These are phyloP conservation scores for Pocillopora verrucosa DNA, from an alignment of 64 coral and sea anemone genomes.

Conservation along the genomic window DNA sequence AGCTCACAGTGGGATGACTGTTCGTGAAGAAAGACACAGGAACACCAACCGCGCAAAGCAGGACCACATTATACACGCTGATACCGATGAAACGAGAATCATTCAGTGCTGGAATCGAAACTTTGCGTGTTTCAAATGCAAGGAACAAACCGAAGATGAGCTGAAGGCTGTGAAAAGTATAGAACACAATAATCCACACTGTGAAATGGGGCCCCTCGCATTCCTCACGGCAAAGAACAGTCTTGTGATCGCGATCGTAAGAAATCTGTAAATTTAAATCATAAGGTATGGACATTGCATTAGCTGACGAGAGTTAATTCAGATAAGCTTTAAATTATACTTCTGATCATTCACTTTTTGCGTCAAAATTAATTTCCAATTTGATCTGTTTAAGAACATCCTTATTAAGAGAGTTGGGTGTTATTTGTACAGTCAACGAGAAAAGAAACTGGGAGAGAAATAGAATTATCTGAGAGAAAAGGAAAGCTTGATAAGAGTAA, in stretches of 20 bases:
- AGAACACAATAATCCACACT: slow-evolving; percentile 67
- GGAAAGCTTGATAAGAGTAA: neutral
- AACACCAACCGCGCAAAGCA: slow-evolving; percentile 82
- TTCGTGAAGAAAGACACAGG: slow-evolving; percentile 74
- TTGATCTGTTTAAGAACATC: too few relatives aligned
- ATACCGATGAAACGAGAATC: slow-evolving; percentile 90
- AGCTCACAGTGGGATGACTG: slow-evolving; percentile 59
- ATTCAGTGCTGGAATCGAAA: slow-evolving; percentile 82
- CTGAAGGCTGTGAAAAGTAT: slow-evolving; percentile 78
- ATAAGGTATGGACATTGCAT: neutral
- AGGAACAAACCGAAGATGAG: slow-evolving; percentile 85
- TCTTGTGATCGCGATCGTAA: slow-evolving; percentile 73
- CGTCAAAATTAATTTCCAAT: neutral
- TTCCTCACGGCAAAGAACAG: slow-evolving; percentile 68
- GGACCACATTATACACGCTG: slow-evolving; percentile 92
- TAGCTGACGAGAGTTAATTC: too few relatives aligned
- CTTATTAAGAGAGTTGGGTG: too few relatives aligned
- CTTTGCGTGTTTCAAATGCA: slow-evolving; percentile 83
- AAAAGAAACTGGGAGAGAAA: too few relatives aligned
- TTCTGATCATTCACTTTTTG: neutral
- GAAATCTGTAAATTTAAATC: slow-evolving; percentile 59
- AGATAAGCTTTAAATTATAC: too few relatives aligned
- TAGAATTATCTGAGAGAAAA: too few relatives aligned
- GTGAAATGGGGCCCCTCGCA: slow-evolving; percentile 75
- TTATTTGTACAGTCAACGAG: too few relatives aligned